Conservation (phyloP, 2,113 vertebrate genomes). For the Hemibagrus wyckioides region DNA sequence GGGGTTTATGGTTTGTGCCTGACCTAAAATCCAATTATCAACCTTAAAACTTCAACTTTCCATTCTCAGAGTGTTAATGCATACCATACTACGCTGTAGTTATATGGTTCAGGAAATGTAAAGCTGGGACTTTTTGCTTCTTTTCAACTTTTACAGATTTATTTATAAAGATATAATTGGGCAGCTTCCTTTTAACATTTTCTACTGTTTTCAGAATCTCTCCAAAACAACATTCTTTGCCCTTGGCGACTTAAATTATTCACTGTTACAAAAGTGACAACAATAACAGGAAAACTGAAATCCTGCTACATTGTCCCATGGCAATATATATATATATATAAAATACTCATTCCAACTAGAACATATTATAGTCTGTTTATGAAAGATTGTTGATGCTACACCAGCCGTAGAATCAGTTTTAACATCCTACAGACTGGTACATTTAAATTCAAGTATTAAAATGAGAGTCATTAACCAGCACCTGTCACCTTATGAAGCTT, state of each 20-base stretch:
- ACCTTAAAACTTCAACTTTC: background rate
- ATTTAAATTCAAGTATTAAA: background rate
- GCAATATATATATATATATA: conserved; percentile 11
- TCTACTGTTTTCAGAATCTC: background rate
- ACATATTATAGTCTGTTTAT: background rate
- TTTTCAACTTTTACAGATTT: background rate
- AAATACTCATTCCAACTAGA: background rate
- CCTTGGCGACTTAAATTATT: conserved; percentile 22
- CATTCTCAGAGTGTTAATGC: background rate
- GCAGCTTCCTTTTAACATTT: background rate
- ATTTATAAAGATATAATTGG: background rate
- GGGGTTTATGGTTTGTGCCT: background rate
- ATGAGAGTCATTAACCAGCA: background rate
- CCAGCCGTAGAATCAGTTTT: background rate
- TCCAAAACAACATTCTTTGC: conserved; percentile 6
- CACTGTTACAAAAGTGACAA: conserved; percentile 22
- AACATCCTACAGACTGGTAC: background rate
- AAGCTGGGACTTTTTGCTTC: background rate
- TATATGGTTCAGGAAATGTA: background rate
- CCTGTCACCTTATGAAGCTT: background rate
- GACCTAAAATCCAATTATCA: conserved; percentile 3
- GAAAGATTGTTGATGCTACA: background rate
- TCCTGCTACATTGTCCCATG: background rate
- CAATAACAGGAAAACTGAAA: background rate
- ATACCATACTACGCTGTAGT: background rate